Conservation (phyloP, 2,888 invertebrate genomes). For the Apomyelois bistriatella region DNA sequence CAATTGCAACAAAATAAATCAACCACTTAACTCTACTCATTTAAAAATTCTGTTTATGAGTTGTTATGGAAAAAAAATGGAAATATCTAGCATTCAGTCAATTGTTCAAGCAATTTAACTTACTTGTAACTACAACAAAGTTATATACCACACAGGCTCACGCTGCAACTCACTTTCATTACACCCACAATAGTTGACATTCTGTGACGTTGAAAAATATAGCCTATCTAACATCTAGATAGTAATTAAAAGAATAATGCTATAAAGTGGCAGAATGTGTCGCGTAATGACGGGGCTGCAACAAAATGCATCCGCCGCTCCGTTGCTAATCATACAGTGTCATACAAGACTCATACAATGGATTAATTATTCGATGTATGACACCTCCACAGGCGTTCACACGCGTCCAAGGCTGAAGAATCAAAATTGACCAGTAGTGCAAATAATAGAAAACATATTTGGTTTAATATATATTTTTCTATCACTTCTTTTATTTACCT, state of each 20-base stretch:
- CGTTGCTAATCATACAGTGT: not conserved
- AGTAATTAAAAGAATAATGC: slow-evolving; percentile 8
- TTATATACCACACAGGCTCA: too few species aligned
- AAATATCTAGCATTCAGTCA: too few species aligned
- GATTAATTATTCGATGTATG: slow-evolving; percentile 2
- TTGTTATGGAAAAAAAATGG: too few species aligned
- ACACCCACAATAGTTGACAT: too few species aligned
- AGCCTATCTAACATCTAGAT: not conserved
- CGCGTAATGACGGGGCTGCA: not conserved
- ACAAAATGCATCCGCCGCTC: not conserved
- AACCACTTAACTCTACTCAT: too few species aligned
- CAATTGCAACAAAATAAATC: too few species aligned
- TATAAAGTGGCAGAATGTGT: not conserved
- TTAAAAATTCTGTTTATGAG: too few species aligned
- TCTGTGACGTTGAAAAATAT: not conserved
- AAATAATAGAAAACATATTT: not conserved
- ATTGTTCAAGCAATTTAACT: too few species aligned
- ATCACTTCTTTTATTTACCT: too few species aligned
- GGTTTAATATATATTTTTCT: too few species aligned
- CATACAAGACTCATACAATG: not conserved
- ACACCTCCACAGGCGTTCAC: not conserved
- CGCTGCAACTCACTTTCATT: too few species aligned
- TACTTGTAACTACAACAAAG: too few species aligned
- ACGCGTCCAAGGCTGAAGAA: not conserved
- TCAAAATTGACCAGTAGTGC: not conserved